These are phyloP conservation scores for Neomorphus geoffroyi DNA, from an alignment of 2,797 vertebrate genomes.

Conservation along the genomic window DNA sequence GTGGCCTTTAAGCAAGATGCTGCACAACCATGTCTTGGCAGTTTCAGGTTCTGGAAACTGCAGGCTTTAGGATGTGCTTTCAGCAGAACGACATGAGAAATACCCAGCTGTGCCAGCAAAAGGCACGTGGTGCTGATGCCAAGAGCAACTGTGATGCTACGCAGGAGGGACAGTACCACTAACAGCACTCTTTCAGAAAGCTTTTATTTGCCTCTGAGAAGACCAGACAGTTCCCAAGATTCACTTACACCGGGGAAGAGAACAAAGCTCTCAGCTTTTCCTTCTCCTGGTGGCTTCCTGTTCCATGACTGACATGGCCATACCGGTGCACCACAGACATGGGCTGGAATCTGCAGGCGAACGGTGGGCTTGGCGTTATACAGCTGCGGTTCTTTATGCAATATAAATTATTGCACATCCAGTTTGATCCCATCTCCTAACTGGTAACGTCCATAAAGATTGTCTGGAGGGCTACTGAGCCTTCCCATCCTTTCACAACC, in stretches of 20 bases:
- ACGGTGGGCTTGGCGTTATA: fast-evolving
- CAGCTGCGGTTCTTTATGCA: fast-evolving
- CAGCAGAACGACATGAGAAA: not conserved
- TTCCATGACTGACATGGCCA: fast-evolving
- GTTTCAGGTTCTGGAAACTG: not conserved
- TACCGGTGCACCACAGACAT: fast-evolving
- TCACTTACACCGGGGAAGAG: not conserved
- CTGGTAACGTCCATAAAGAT: not conserved
- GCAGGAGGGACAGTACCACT: not conserved
- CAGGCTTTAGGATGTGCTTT: not conserved
- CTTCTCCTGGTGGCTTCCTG: not conserved
- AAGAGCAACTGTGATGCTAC: fast-evolving
- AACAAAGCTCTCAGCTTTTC: not conserved
- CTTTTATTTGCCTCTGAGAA: not conserved
- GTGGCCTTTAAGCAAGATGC: not conserved
- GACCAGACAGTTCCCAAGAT: not conserved
- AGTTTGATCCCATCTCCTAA: not conserved
- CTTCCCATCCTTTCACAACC: not conserved
- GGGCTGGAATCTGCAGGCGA: not conserved
- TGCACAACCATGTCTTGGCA: not conserved
- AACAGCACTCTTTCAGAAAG: not conserved
- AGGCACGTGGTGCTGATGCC: not conserved
- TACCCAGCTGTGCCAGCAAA: not conserved
- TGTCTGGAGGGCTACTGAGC: not conserved
- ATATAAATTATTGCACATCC: not conserved